Percentiles rank a stretch among this genome's conserved stretches.
These are phyloP conservation scores for Fopius arisanus DNA, from an alignment of 1,140 invertebrate species.

Conservation along the genomic window DNA sequence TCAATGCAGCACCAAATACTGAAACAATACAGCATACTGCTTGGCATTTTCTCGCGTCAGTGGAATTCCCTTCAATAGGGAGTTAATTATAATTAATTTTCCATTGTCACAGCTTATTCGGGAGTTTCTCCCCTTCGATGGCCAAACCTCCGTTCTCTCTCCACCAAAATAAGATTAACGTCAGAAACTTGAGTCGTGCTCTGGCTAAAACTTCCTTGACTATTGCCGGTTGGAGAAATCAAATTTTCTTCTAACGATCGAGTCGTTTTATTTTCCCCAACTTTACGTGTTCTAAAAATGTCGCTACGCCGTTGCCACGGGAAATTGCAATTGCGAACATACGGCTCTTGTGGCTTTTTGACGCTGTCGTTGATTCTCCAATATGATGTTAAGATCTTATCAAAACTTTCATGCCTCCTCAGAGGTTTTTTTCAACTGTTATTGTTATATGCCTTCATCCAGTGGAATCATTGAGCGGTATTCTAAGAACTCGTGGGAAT, in stretches of 20 bases:
- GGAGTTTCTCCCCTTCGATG: neutral
- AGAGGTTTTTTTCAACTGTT: neutral
- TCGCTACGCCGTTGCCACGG: neutral
- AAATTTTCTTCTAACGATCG: neutral
- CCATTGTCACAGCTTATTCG: slow-evolving; percentile 20
- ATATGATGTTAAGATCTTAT: neutral
- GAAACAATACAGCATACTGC: no score
- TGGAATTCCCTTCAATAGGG: slow-evolving; percentile 16
- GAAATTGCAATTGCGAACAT: neutral
- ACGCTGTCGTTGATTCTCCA: neutral
- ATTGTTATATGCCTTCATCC: neutral
- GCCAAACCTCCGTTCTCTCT: neutral
- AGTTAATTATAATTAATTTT: slow-evolving; percentile 34
- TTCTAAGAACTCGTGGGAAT: neutral
- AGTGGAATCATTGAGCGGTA: neutral
- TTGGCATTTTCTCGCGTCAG: no score
- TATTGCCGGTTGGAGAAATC: neutral
- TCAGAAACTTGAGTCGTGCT: neutral
- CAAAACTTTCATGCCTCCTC: neutral
- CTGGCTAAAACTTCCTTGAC: neutral
- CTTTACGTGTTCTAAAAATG: neutral
- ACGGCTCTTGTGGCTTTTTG: neutral
- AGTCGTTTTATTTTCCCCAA: neutral
- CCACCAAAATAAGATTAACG: neutral
- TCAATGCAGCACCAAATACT: neutral